Evolutionary conservation across 2,888 invertebrate genomes (phyloP).

Genomic region (Embidobia sp.): DNA sequence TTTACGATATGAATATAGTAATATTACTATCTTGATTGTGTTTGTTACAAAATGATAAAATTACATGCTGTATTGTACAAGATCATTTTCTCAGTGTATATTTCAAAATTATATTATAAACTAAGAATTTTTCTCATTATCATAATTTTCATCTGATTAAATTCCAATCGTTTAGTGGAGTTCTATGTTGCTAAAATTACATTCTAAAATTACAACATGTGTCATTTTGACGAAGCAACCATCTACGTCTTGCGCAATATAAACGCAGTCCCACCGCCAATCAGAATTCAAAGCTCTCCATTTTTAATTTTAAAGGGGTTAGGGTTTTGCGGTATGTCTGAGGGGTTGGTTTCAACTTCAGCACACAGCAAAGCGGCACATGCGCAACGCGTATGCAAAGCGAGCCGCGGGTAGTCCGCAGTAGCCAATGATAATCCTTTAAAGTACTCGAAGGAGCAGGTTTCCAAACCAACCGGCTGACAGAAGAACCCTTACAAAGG

Average conservation of each 20-base stretch:
- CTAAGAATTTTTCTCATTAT: too few species aligned
- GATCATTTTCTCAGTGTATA: too few species aligned
- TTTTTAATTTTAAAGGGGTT: constrained; percentile 69
- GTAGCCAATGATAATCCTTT: constrained; percentile 73
- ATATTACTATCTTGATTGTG: too few species aligned
- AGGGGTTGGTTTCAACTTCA: constrained; percentile 54
- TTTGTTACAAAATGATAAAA: too few species aligned
- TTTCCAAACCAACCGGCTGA: constrained; percentile 53
- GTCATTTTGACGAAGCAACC: constrained; percentile 22
- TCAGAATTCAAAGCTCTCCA: constrained; percentile 47
- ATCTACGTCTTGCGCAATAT: constrained; percentile 31
- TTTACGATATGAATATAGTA: too few species aligned
- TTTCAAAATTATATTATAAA: too few species aligned
- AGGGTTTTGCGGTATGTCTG: constrained; percentile 22
- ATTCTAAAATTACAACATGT: too few species aligned
- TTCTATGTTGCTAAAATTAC: too few species aligned
- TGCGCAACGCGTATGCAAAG: constrained; percentile 76
- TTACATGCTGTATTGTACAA: too few species aligned
- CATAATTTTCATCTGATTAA: too few species aligned
- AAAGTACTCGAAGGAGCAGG: constrained; percentile 62
- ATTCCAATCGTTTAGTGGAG: too few species aligned
- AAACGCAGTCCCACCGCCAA: constrained; percentile 27
- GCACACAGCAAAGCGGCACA: constrained; percentile 65
- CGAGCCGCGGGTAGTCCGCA: constrained; percentile 48
- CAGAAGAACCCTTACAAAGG: constrained; percentile 72